Evolutionary conservation across 2,113 vertebrate genomes (phyloP).

Genomic region (Oreochromis spilurus): DNA sequence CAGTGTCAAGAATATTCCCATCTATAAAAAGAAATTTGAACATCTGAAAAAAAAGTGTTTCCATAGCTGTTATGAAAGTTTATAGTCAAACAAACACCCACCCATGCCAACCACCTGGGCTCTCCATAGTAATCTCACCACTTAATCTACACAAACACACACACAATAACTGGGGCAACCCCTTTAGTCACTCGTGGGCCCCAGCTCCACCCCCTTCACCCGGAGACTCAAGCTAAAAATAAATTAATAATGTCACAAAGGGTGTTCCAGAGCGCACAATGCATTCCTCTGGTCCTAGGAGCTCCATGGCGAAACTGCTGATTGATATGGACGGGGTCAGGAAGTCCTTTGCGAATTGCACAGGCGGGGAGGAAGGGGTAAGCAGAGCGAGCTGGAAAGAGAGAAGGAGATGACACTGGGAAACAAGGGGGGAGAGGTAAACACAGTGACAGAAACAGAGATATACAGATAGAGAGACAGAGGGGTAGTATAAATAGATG

Average conservation of each 20-base stretch:
- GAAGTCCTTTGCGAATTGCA: slow-evolving; percentile 53
- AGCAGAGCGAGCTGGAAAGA: not conserved
- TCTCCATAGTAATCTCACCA: not conserved
- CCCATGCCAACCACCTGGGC: slow-evolving; percentile 32
- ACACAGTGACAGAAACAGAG: not conserved
- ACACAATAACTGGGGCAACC: slow-evolving; percentile 49
- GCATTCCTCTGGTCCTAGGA: slow-evolving; percentile 68
- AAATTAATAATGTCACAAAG: slow-evolving; percentile 74
- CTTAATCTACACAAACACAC: slow-evolving; percentile 23
- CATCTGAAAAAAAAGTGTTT: not conserved
- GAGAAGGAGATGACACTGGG: slow-evolving; percentile 3
- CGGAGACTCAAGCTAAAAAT: slow-evolving; percentile 62
- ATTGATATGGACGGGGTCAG: slow-evolving; percentile 69
- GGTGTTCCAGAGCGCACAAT: slow-evolving; percentile 65
- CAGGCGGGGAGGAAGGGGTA: not conserved
- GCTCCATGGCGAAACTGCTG: slow-evolving; percentile 53
- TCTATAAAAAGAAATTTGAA: not conserved
- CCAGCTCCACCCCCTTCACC: slow-evolving; percentile 11
- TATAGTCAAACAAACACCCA: slow-evolving; percentile 10
- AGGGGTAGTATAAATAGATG: not conserved
- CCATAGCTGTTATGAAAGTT: not conserved
- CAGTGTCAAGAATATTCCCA: not conserved
- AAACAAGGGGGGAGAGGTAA: not conserved
- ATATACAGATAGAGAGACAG: slow-evolving; percentile 1
- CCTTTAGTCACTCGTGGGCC: slow-evolving; percentile 23